Conservation (phyloP, 2,113 vertebrate genomes). For the Dasyprocta punctata region DNA sequence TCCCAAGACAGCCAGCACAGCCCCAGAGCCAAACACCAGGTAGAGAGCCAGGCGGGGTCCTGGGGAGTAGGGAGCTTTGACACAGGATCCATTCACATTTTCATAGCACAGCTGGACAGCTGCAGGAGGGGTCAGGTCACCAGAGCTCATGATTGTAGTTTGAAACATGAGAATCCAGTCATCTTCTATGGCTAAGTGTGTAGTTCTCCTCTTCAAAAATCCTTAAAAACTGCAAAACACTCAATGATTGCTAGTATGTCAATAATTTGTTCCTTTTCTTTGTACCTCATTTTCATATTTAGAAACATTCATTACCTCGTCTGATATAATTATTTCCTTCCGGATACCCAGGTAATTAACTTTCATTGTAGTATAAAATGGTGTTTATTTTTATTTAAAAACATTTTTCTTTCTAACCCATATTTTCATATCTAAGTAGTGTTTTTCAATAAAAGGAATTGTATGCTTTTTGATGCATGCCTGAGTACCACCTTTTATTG, state of each 20-base stretch:
- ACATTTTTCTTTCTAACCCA: neutral
- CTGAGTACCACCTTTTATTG: neutral
- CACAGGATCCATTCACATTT: constrained; percentile 17
- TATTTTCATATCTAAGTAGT: neutral
- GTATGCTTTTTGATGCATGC: neutral
- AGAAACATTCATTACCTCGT: neutral
- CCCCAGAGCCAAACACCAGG: too few relatives aligned
- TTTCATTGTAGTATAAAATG: neutral
- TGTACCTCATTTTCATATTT: neutral
- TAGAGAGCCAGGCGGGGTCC: too few relatives aligned
- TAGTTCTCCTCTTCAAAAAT: neutral
- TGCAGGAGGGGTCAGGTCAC: too few relatives aligned
- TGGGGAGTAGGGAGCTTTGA: too few relatives aligned
- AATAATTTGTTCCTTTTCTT: neutral
- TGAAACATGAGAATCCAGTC: neutral
- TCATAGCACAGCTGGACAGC: neutral
- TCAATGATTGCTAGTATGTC: neutral
- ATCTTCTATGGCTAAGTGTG: neutral
- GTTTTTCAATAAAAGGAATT: neutral
- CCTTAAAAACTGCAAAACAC: neutral
- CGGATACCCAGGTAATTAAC: neutral
- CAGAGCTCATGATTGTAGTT: too few relatives aligned
- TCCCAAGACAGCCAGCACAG: too few relatives aligned
- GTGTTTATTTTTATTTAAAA: neutral
- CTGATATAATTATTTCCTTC: neutral